Conservation (phyloP, 2,113 vertebrate species). For the Nannobrachium achirus region DNA sequence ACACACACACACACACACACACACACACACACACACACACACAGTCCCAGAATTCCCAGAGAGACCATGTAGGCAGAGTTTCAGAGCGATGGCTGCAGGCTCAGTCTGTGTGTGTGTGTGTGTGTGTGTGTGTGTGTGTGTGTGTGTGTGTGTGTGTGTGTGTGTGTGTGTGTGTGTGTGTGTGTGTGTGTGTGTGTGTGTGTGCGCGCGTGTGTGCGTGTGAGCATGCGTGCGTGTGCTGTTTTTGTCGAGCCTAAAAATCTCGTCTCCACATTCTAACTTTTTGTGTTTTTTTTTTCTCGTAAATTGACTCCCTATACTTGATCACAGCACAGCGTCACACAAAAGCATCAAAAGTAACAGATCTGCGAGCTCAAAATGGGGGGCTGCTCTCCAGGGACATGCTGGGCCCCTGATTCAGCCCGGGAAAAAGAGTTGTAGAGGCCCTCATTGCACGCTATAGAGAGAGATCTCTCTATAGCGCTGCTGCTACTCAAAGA, state of each 20-base stretch:
- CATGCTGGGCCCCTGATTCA: too few species aligned
- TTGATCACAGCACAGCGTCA: too few species aligned
- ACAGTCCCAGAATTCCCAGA: slow-evolving; percentile 40
- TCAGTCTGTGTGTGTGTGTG: slow-evolving; percentile 34
- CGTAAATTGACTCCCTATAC: too few species aligned
- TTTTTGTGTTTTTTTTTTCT: neutral
- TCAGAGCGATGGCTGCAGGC: slow-evolving; percentile 61
- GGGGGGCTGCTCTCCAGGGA: too few species aligned
- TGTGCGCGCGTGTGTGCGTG: neutral
- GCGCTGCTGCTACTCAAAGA: too few species aligned
- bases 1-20: slow-evolving; percentile 11
- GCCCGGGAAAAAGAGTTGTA: too few species aligned
- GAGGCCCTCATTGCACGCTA: too few species aligned
- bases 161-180: neutral
- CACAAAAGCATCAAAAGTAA: too few species aligned
- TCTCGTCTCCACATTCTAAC: slow-evolving; percentile 19
- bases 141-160: slow-evolving; percentile 8
- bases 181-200: slow-evolving; percentile 11
- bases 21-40: slow-evolving; percentile 31
- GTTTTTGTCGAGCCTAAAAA: slow-evolving; percentile 44
- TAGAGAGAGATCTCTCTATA: too few species aligned
- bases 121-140: slow-evolving; percentile 29
- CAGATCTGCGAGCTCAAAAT: too few species aligned
- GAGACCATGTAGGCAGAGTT: slow-evolving; percentile 57
- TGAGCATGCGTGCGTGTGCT: slow-evolving; percentile 6